Evolutionary conservation across 1,140 invertebrate genomes (phyloP).

Genomic region (Drosophila melanica): DNA sequence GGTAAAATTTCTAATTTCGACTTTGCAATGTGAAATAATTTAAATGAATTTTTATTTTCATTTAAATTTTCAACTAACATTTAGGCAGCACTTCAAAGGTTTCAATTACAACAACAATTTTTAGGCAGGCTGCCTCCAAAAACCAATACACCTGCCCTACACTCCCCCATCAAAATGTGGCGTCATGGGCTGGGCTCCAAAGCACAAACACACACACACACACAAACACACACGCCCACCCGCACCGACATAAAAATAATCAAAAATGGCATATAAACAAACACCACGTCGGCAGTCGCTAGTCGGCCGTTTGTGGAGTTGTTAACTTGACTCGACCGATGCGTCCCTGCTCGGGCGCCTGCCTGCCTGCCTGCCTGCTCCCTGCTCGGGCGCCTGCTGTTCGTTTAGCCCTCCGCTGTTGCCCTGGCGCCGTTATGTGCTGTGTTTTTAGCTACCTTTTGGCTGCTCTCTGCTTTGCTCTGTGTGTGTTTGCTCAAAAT

Average conservation of each 20-base stretch:
- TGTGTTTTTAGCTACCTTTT: slow-evolving; percentile 58
- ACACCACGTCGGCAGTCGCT: slow-evolving; percentile 44
- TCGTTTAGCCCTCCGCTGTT: background rate
- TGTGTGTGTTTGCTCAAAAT: slow-evolving; percentile 73
- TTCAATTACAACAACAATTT: slow-evolving; percentile 59
- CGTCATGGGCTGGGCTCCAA: background rate
- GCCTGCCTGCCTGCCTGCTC: slow-evolving; percentile 1
- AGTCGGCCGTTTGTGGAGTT: slow-evolving; percentile 12
- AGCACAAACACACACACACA: slow-evolving; percentile 6
- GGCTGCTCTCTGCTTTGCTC: slow-evolving; percentile 4
- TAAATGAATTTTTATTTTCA: slow-evolving; percentile 63
- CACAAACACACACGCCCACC: slow-evolving; percentile 18
- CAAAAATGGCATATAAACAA: slow-evolving; percentile 75
- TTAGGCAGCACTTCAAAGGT: slow-evolving; percentile 71
- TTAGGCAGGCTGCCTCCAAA: background rate
- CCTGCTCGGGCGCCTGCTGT: slow-evolving; percentile 3
- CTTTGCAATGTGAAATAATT: slow-evolving; percentile 42
- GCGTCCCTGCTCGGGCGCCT: background rate
- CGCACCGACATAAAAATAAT: slow-evolving; percentile 63
- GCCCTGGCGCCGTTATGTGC: slow-evolving; percentile 28
- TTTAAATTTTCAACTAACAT: slow-evolving; percentile 62
- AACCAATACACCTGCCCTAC: slow-evolving; percentile 7
- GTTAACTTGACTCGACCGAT: background rate
- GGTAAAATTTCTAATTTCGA: slow-evolving; percentile 15
- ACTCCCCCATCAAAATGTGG: slow-evolving; percentile 15